Evolutionary conservation across 2,113 vertebrate species (phyloP).

Genomic region (Hemiprocne comata): DNA sequence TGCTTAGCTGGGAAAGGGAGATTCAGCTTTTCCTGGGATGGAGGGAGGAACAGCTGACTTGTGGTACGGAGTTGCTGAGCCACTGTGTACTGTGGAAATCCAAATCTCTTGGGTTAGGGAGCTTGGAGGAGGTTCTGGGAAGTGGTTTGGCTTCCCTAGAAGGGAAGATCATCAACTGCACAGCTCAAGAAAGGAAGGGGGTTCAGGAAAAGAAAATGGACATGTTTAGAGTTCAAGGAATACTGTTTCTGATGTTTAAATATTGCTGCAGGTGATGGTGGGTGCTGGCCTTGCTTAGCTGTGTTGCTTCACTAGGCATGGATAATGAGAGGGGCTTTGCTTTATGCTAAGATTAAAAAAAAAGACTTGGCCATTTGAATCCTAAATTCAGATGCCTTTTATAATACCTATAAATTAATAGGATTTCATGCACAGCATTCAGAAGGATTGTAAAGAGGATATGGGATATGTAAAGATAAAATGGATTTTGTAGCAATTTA

Average conservation of each 20-base stretch:
- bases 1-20: background rate
- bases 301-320: background rate
- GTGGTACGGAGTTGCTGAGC: background rate
- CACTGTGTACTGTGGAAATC: background rate
- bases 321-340: background rate
- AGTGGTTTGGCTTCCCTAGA: background rate
- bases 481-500: conserved; percentile 40
- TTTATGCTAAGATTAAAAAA: background rate
- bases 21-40: background rate
- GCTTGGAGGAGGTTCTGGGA: background rate
- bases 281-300: background rate
- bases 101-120: background rate
- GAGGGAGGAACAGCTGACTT: background rate
- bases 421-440: conserved; percentile 54
- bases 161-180: background rate
- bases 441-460: conserved; percentile 45
- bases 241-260: background rate
- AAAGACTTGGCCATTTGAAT: background rate
- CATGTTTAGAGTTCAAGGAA: background rate
- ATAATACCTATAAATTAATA: conserved; percentile 63
- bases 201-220: background rate
- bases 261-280: background rate
- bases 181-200: background rate
- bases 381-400: conserved; percentile 46
- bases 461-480: conserved; percentile 56